phyloP scores from a whole-genome alignment of 2,113 vertebrate species.

The Vidua macroura region DNA sequence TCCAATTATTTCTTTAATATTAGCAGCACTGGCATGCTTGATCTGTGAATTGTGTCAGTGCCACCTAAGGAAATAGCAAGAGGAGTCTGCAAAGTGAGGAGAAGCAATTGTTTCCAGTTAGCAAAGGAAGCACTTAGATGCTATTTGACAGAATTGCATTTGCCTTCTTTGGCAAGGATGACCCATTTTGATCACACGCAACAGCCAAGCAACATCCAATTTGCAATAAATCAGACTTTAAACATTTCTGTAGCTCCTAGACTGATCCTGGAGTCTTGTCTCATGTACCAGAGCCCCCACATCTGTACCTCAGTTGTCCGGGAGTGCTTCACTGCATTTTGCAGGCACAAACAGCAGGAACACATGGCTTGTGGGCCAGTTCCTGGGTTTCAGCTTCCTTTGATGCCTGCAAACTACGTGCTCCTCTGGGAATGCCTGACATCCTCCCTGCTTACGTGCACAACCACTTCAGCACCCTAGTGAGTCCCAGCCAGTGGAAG shows the following conservation, averaged over 20 bases:
- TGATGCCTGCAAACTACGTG: background rate
- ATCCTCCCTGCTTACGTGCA: background rate
- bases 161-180: conserved; percentile 25
- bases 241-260: background rate
- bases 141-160: conserved; percentile 30
- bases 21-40: background rate
- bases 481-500: conserved; percentile 9
- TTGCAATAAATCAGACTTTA: conserved; percentile 18
- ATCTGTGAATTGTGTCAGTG: background rate
- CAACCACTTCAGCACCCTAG: background rate
- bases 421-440: background rate
- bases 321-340: background rate
- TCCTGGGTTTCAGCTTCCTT: background rate
- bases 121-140: conserved; percentile 23
- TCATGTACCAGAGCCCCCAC: background rate
- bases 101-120: conserved; percentile 39
- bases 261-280: background rate
- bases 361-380: background rate
- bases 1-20: conserved; percentile 13
- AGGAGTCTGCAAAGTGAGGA: background rate
- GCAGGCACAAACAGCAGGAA: background rate
- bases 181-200: conserved; percentile 43
- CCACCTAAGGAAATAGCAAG: conserved; percentile 9
- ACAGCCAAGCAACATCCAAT: background rate
- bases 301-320: background rate